These are phyloP conservation scores for Anagyrus pseudococci DNA, from an alignment of 2,888 invertebrate genomes.

Conservation along the genomic window DNA sequence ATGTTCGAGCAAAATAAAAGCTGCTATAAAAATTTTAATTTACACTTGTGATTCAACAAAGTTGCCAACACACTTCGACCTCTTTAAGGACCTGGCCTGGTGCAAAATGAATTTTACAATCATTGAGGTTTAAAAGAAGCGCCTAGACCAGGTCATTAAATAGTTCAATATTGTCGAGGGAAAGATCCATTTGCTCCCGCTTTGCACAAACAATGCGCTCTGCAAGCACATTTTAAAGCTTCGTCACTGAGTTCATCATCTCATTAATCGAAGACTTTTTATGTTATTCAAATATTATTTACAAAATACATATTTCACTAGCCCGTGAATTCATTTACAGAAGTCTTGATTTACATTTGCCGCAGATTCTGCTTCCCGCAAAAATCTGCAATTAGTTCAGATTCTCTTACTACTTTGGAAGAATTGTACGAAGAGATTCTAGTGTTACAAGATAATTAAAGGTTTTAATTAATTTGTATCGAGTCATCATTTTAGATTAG, in stretches of 20 bases:
- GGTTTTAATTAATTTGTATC: too few species aligned
- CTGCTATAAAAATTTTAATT: background rate
- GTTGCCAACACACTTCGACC: too few species aligned
- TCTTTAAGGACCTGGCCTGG: too few species aligned
- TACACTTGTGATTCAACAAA: too few species aligned
- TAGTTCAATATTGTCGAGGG: background rate
- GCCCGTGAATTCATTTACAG: constrained; percentile 25
- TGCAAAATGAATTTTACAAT: background rate
- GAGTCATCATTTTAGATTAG: too few species aligned
- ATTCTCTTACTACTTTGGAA: too few species aligned
- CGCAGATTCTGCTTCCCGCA: too few species aligned
- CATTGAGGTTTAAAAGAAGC: too few species aligned
- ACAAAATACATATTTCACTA: constrained; percentile 27
- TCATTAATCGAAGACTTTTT: constrained; percentile 10
- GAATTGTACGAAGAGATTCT: too few species aligned
- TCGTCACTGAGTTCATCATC: constrained; percentile 12
- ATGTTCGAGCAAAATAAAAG: background rate
- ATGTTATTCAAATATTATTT: constrained; percentile 18
- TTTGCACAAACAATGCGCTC: background rate
- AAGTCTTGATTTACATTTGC: too few species aligned
- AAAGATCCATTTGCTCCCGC: background rate
- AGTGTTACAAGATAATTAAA: too few species aligned
- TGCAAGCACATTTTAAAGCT: background rate
- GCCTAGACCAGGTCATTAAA: background rate
- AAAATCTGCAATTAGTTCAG: too few species aligned